Base-by-base conservation (phyloP, 2,888 invertebrate species). In the Leucophenga montana region DNA sequence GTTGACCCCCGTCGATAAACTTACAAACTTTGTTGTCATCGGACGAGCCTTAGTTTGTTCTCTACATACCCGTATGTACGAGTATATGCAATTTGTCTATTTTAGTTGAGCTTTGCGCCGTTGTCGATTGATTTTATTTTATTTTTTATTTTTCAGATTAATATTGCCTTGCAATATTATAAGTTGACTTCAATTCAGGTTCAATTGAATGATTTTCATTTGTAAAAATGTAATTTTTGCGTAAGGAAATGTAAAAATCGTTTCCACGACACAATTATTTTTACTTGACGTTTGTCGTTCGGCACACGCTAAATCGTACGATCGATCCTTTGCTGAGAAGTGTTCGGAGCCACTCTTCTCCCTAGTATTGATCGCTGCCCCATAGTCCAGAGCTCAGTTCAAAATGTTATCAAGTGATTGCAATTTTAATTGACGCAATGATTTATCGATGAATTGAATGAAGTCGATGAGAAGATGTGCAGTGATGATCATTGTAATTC, bases 381-480 rank as follows among this genome's bases (percentile, higher is more conserved):
- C 39, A 39, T 39, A 8, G 39, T 8, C 9, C 39, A 5, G 39
- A 5, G 39, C 39, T 39, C 1, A 39, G 50, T 50, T 50, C 50
- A 50, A 16, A 50, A 50, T 50, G 50, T 50, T 50, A 50, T 50
- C 50, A 50, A 50, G 50, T 18, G 18, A 18, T 50, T 50, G n/a
- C 39, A 50, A 16, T 16, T 50, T 50, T 50, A 50, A 50, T 50
- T 50, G 50, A 50, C 50, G 50, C 50, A 50, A 14, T 18, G 50
- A n/a, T 50, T 6, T 1, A 39, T 50, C 50, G 50, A 50, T 50
- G 50, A 39, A 39, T 50, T 50, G 50, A n/a, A 6, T 50, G 13
- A 6, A 48, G 13, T 48, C 16, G 48, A 13, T 6, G 16, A 3
- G 11, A 13, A 48, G 13, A n/a, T 8, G 4, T 48, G 50, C 50